Evolutionary conservation across 2,888 invertebrate species (phyloP).

Genomic region (Gasteruption jaculator): DNA sequence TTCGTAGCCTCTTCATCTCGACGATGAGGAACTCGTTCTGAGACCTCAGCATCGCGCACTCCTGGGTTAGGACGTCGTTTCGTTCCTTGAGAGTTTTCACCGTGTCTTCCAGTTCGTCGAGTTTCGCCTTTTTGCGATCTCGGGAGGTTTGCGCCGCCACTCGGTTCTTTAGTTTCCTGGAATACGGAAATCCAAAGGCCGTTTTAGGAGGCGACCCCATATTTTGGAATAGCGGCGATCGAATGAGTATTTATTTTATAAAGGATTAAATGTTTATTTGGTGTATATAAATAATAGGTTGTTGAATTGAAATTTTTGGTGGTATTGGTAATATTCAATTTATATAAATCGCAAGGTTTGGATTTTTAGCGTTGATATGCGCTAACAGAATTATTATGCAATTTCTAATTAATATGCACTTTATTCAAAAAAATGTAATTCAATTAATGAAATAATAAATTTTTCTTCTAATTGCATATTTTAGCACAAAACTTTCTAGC

Average conservation of each 20-base stretch:
- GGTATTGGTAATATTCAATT: no score
- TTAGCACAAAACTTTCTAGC: no score
- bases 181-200: conserved; percentile 29
- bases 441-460: no score
- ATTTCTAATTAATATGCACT: no score
- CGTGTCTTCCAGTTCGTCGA: conserved; percentile 81
- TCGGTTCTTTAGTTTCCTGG: conserved; percentile 89
- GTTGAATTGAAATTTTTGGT: conserved; percentile 11
- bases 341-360: no score
- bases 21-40: conserved; percentile 65
- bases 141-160: conserved; percentile 97
- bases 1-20: conserved; percentile 63
- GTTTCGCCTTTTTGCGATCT: conserved; percentile 90
- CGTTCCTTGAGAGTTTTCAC: conserved; percentile 61
- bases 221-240: no score
- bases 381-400: no score
- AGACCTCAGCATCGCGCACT: conserved; percentile 64
- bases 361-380: no score
- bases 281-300: conserved; percentile 5
- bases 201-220: no score
- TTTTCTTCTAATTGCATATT: no score
- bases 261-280: conserved; percentile 1
- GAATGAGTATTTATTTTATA: not conserved
- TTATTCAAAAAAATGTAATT: no score
- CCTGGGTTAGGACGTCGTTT: conserved; percentile 62